A percentile compares a stretch with the other conserved stretches of the same genome.
These are phyloP conservation scores for Pycnomerus fuliginosus DNA, from an alignment of 2,888 invertebrate species.

Conservation along the genomic window DNA sequence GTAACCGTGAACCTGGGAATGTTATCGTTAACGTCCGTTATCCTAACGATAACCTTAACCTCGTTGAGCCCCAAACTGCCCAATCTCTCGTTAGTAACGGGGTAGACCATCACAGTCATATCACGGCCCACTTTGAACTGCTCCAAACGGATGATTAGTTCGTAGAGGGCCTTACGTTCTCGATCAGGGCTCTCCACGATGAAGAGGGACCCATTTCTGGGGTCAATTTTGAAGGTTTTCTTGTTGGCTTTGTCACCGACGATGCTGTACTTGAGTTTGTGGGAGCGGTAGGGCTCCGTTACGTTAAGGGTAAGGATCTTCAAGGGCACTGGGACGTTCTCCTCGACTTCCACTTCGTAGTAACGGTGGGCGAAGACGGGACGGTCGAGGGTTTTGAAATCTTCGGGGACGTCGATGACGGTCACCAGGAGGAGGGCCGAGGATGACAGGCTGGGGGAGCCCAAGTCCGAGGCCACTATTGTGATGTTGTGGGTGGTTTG, in stretches of 20 bases:
- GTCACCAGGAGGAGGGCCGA: slow-evolving; percentile 71
- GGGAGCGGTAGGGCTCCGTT: slow-evolving; percentile 64
- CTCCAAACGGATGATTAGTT: slow-evolving; percentile 58
- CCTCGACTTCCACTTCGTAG: slow-evolving; percentile 80
- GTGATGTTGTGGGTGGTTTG: slow-evolving; percentile 71
- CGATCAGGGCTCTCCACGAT: slow-evolving; percentile 74
- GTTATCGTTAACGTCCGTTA: slow-evolving; percentile 83
- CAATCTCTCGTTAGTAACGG: slow-evolving; percentile 69
- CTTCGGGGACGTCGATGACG: slow-evolving; percentile 67
- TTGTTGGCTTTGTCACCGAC: slow-evolving; percentile 61
- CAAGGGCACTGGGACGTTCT: slow-evolving; percentile 75
- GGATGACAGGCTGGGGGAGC: slow-evolving; percentile 78
- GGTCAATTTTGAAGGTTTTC: slow-evolving; percentile 71
- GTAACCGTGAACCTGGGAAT: slow-evolving; percentile 73
- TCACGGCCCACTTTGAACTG: slow-evolving; percentile 62
- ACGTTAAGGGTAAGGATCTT: slow-evolving; percentile 76
- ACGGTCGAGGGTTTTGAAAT: slow-evolving; percentile 44
- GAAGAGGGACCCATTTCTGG: slow-evolving; percentile 73
- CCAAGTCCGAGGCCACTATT: slow-evolving; percentile 81
- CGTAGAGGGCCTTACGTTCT: slow-evolving; percentile 67
- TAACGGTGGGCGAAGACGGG: slow-evolving; percentile 57
- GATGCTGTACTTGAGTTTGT: slow-evolving; percentile 66
- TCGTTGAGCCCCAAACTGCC: slow-evolving; percentile 73
- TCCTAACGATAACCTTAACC: slow-evolving; percentile 74
- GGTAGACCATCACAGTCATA: slow-evolving; percentile 74